These are phyloP conservation scores for Drosophila kohkoa DNA, from an alignment of 1,140 invertebrate genomes.

Conservation along the genomic window DNA sequence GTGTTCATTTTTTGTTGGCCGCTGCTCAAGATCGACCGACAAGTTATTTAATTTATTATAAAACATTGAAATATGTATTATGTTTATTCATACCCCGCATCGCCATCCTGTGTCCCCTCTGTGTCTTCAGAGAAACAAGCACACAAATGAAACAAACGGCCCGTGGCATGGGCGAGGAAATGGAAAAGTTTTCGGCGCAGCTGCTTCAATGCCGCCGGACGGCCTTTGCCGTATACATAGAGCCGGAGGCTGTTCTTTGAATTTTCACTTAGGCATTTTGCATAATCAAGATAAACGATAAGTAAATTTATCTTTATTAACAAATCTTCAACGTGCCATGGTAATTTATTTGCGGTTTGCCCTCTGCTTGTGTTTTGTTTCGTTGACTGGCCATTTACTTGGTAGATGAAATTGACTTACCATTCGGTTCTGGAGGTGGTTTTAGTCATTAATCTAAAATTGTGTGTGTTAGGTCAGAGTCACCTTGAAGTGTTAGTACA, in stretches of 20 bases:
- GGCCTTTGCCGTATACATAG: slow-evolving; percentile 34
- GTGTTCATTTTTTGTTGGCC: slow-evolving; percentile 43
- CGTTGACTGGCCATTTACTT: slow-evolving; percentile 47
- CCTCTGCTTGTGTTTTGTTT: slow-evolving; percentile 45
- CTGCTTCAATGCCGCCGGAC: slow-evolving; percentile 43
- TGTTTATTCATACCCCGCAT: slow-evolving; percentile 62
- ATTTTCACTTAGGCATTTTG: slow-evolving; percentile 82
- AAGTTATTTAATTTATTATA: slow-evolving; percentile 82
- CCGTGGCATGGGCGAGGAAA: slow-evolving; percentile 53
- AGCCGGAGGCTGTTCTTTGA: slow-evolving; percentile 59
- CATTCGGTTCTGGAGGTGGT: slow-evolving; percentile 11
- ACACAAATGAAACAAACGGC: slow-evolving; percentile 42
- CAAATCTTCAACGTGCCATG: slow-evolving; percentile 77
- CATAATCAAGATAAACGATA: slow-evolving; percentile 83
- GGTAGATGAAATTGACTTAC: slow-evolving; percentile 64
- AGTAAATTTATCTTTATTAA: slow-evolving; percentile 83
- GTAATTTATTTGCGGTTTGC: slow-evolving; percentile 75
- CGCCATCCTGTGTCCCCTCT: slow-evolving; percentile 11
- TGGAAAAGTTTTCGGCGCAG: slow-evolving; percentile 75
- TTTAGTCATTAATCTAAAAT: slow-evolving; percentile 9
- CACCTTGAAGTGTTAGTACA: slow-evolving; percentile 15
- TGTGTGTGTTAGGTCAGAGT: slow-evolving; percentile 13
- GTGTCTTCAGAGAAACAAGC: background rate
- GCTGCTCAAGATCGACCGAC: slow-evolving; percentile 56
- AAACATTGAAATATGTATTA: slow-evolving; percentile 81